These are phyloP conservation scores for Spermophilus dauricus DNA, from an alignment of 2,113 vertebrate species.

Conservation along the genomic window DNA sequence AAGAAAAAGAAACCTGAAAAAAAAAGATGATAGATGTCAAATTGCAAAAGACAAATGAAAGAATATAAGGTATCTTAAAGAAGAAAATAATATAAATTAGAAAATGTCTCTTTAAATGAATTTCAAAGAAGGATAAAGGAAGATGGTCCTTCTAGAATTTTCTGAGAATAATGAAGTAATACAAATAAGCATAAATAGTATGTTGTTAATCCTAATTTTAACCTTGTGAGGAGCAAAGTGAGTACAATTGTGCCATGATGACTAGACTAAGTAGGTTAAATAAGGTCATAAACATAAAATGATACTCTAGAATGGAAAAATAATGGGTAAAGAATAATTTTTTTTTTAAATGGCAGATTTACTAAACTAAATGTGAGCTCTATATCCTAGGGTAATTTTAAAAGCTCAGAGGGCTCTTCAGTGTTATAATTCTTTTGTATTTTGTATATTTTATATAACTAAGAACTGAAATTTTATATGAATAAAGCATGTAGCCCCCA, in stretches of 20 bases:
- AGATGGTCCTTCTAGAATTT: background rate
- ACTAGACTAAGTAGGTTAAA: conserved; percentile 48
- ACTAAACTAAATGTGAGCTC: conserved; percentile 39
- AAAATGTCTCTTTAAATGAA: conserved; percentile 18
- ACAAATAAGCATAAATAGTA: conserved; percentile 49
- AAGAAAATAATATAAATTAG: background rate
- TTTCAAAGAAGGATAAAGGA: background rate
- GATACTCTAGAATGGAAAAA: background rate
- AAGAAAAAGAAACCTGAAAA: conserved; percentile 21
- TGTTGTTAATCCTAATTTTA: conserved; percentile 61
- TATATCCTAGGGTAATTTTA: background rate
- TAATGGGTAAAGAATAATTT: background rate
- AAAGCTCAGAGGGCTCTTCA: conserved; percentile 33
- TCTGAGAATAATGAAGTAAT: conserved; percentile 32
- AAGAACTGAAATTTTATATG: background rate
- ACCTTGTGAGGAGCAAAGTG: conserved; percentile 43
- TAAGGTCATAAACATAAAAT: conserved; percentile 69
- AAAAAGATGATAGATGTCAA: background rate
- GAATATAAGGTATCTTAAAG: background rate
- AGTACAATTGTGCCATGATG: conserved; percentile 31
- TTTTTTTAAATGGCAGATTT: background rate
- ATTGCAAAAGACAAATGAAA: conserved; percentile 11
- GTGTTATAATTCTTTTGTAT: too few species aligned
- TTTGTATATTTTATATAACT: too few species aligned
- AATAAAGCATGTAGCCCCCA: conserved; percentile 9